Percentiles rank a stretch among this genome's conserved stretches.
Evolutionary conservation across 2,888 invertebrate genomes (phyloP).

Genomic region (Entomobrya multifasciata): DNA sequence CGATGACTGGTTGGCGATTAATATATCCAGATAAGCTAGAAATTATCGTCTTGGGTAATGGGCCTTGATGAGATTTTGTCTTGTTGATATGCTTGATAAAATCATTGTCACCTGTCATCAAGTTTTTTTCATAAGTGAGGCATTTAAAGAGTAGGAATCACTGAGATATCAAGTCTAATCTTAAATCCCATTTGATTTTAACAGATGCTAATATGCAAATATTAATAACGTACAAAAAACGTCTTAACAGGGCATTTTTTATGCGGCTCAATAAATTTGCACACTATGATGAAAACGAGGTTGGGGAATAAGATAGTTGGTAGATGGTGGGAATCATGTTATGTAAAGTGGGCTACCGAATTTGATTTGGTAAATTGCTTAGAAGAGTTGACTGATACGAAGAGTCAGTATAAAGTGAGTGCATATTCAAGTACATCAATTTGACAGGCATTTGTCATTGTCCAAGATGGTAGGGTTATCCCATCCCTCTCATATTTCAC

Average conservation of each 20-base stretch:
- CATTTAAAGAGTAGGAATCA: background rate
- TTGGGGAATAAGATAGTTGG: too few species aligned
- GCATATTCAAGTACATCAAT: constrained; percentile 29
- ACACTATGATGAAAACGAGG: background rate
- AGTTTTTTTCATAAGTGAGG: background rate
- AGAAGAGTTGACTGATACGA: background rate
- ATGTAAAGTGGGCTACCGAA: constrained; percentile 54
- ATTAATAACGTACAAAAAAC: background rate
- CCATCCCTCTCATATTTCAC: constrained; percentile 68
- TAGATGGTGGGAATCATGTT: constrained; percentile 17
- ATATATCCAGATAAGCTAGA: constrained; percentile 42
- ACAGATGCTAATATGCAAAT: background rate
- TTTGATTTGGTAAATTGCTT: constrained; percentile 48
- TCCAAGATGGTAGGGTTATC: constrained; percentile 40
- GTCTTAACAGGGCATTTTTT: background rate
- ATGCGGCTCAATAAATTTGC: background rate
- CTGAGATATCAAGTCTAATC: background rate
- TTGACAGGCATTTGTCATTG: constrained; percentile 65
- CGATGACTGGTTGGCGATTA: constrained; percentile 16
- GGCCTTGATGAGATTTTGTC: constrained; percentile 14
- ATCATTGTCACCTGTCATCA: constrained; percentile 60
- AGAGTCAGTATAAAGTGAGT: background rate
- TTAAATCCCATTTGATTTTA: background rate
- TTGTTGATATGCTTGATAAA: constrained; percentile 12
- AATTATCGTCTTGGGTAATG: constrained; percentile 1